Evolutionary conservation across 2,888 invertebrate species (phyloP).

Genomic region (Branchellion lobata): DNA sequence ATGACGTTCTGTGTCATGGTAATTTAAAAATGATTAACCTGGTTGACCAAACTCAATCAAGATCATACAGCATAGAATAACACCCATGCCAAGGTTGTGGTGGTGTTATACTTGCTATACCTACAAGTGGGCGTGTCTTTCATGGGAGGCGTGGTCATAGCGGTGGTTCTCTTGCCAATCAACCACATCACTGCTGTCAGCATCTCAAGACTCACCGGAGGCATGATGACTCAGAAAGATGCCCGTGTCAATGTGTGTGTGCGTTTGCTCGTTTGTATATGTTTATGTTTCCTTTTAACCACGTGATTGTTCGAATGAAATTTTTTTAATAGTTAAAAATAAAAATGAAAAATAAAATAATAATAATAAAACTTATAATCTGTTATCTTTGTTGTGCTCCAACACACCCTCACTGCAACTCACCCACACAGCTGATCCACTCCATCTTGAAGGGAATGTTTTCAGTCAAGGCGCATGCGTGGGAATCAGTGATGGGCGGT

Average conservation of each 20-base stretch:
- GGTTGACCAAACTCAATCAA: too few species aligned
- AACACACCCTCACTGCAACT: too few species aligned
- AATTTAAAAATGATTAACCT: too few species aligned
- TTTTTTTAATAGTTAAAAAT: too few species aligned
- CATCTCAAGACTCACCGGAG: conserved; percentile 79
- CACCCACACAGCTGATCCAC: conserved; percentile 73
- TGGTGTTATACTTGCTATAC: conserved; percentile 57
- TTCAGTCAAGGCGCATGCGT: conserved; percentile 85
- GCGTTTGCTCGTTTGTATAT: background rate
- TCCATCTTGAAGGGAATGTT: conserved; percentile 85
- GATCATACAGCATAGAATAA: too few species aligned
- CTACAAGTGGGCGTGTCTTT: conserved; percentile 76
- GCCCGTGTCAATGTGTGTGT: conserved; percentile 71
- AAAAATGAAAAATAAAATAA: too few species aligned
- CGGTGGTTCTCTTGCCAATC: conserved; percentile 83
- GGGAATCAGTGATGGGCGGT: conserved; percentile 83
- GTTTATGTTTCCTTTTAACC: background rate
- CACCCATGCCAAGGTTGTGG: conserved; percentile 58
- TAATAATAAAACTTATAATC: too few species aligned
- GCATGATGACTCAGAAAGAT: conserved; percentile 89
- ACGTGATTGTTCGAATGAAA: too few species aligned
- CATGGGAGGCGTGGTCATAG: conserved; percentile 83
- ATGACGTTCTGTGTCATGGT: too few species aligned
- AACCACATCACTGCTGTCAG: conserved; percentile 85
- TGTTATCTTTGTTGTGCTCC: too few species aligned